A percentile compares a stretch with the other conserved stretches of the same genome.
Evolutionary conservation across 2,888 invertebrate genomes (phyloP).

Genomic region (Yponomeuta evonymella): DNA sequence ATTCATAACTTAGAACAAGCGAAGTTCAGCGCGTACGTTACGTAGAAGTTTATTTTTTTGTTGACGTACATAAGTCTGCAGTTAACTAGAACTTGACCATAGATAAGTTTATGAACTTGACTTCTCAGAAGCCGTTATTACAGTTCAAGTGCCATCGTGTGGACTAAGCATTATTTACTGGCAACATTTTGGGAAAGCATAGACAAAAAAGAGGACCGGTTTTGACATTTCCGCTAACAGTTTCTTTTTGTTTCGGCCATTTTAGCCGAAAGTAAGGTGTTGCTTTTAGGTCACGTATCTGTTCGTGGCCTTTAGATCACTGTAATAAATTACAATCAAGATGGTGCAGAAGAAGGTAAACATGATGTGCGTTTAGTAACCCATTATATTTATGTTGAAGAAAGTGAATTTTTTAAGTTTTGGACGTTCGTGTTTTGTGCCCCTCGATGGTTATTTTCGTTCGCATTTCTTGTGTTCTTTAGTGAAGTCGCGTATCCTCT

Average conservation of each 20-base stretch:
- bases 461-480: constrained; percentile 19
- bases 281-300: constrained; percentile 67
- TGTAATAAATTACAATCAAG: constrained; percentile 58
- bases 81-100: too few relatives aligned
- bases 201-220: background rate
- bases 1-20: too few relatives aligned
- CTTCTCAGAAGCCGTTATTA: too few relatives aligned
- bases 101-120: too few relatives aligned
- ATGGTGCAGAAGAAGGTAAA: constrained; percentile 78
- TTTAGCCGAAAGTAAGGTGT: constrained; percentile 70
- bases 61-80: too few relatives aligned
- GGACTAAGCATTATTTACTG: background rate
- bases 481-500: background rate
- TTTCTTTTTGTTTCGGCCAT: constrained; percentile 71
- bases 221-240: constrained; percentile 12
- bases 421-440: constrained; percentile 31
- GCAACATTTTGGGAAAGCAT: constrained; percentile 1
- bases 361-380: constrained; percentile 62
- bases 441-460: constrained; percentile 30
- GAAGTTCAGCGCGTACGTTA: too few relatives aligned
- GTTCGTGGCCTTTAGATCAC: constrained; percentile 70
- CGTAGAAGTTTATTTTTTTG: too few relatives aligned
- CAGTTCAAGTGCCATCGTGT: background rate
- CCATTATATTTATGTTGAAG: constrained; percentile 48
- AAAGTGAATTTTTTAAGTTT: constrained; percentile 33